Conservation (phyloP, 2,888 invertebrate genomes). For the Orthonevra nobilis region DNA sequence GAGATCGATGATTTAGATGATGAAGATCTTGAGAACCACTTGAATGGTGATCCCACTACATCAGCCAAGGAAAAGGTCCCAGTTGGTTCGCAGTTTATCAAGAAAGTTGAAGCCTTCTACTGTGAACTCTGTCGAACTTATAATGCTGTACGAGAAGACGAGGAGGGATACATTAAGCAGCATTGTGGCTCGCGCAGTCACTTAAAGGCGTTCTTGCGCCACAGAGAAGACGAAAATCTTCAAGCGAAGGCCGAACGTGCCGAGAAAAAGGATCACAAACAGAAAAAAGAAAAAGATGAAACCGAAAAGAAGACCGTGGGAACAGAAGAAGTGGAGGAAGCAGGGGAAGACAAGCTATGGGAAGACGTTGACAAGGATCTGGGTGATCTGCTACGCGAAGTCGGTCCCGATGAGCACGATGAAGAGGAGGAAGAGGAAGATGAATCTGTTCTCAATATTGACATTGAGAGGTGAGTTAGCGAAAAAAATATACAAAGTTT, state of each 20-base stretch:
- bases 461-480: constrained; percentile 81
- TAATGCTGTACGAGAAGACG: constrained; percentile 83
- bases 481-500: background rate
- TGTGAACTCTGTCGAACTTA: constrained; percentile 91
- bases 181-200: constrained; percentile 90
- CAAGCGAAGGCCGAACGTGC: constrained; percentile 87
- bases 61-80: constrained; percentile 84
- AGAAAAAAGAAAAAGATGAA: constrained; percentile 71
- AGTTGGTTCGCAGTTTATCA: constrained; percentile 89
- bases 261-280: constrained; percentile 82
- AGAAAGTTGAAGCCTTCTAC: constrained; percentile 88
- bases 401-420: constrained; percentile 85
- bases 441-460: constrained; percentile 81
- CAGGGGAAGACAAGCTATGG: constrained; percentile 87
- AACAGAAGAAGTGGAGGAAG: constrained; percentile 80
- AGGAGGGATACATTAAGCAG: constrained; percentile 84
- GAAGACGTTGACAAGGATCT: constrained; percentile 91
- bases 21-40: constrained; percentile 82
- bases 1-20: constrained; percentile 87
- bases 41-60: constrained; percentile 66
- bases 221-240: constrained; percentile 88
- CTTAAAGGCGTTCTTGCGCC: constrained; percentile 88
- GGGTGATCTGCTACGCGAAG: constrained; percentile 87
- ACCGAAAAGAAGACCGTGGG: constrained; percentile 58
- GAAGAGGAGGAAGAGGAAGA: constrained; percentile 85